Evolutionary conservation across 2,113 vertebrate genomes (phyloP), one percentile per base, ranked within the genome.

Genomic region (Australoheros scitulus): DNA sequence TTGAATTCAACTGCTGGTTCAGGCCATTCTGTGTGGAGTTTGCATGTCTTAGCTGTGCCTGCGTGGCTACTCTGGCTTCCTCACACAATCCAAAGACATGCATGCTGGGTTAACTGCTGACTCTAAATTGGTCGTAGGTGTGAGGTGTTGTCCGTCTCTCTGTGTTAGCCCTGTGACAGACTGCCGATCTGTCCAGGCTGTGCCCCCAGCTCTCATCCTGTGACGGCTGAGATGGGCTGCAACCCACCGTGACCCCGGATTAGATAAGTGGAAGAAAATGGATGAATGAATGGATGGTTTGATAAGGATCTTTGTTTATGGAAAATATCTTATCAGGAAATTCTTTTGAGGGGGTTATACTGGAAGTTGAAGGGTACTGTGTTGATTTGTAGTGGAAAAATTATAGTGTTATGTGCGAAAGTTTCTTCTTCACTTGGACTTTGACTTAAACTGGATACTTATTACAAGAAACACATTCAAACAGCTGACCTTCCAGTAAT

Each of bases 61-160:
- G 47, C 2, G 0, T 26, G 41, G 26, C 17, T 29, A 29, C 24
- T 47, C 0, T 26, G 41, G 41, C 22, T 68, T 17, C 41, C 0
- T 68, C 64, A 15, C 26, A 14, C 64, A 50, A 22, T 50, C 17
- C 41, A 43, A 14, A 14, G 41, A 14, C 41, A 14, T 14, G 41
- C 41, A 43, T 14, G 41, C 5, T 43, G 11, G 41, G 11, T 43
- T 43, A 43, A 43, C 11, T 13, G 41, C 11, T 43, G 11, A 43
- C 4, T 43, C 41, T 14, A 43, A 43, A 43, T 5, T 43, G 41
- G 11, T 1, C 2, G 11, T 43, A 14, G 3, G 41, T 43, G 41
- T 14, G 11, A 43, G 14, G 11, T 11, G 41, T 4, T 41, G 11
- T 11, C 38, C 3, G 36, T 38, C 36, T 38, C 36, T 38, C 2